These are phyloP conservation scores for Cirrhinus mrigala DNA, from an alignment of 2,797 vertebrate species.

Conservation along the genomic window DNA sequence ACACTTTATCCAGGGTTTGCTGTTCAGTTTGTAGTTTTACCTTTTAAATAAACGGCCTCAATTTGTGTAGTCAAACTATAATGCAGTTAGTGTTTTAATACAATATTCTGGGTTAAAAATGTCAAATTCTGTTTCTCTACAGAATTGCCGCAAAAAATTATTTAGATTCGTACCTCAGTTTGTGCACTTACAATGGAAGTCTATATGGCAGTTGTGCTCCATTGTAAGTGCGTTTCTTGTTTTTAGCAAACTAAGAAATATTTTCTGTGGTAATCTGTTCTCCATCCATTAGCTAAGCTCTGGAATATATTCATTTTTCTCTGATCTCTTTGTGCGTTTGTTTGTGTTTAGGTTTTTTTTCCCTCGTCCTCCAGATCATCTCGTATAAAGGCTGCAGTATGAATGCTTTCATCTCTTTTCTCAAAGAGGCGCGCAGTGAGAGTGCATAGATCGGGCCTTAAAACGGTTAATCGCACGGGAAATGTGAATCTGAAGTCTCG, in stretches of 20 bases:
- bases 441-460: constrained; percentile 28
- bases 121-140: neutral
- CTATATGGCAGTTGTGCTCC: neutral
- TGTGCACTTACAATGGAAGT: neutral
- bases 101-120: constrained; percentile 22
- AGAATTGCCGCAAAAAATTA: neutral
- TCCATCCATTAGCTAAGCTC: neutral
- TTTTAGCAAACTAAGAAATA: neutral
- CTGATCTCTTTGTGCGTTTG: neutral
- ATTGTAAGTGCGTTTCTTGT: neutral
- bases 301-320: constrained; percentile 2
- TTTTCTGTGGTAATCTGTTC: neutral
- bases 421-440: neutral
- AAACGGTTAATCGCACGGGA: constrained; percentile 18
- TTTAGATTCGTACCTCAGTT: constrained; percentile 2
- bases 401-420: constrained; percentile 33
- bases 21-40: neutral
- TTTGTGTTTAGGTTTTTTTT: constrained; percentile 26
- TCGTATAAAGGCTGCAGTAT: constrained; percentile 36
- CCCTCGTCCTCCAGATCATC: constrained; percentile 47
- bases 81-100: constrained; percentile 51
- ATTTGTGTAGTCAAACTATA: constrained; percentile 58
- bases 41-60: constrained; percentile 31
- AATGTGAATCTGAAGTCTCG: constrained; percentile 43
- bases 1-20: constrained; percentile 16